Base-by-base conservation (phyloP, 2,888 invertebrate species). In the Salticus scenicus region DNA sequence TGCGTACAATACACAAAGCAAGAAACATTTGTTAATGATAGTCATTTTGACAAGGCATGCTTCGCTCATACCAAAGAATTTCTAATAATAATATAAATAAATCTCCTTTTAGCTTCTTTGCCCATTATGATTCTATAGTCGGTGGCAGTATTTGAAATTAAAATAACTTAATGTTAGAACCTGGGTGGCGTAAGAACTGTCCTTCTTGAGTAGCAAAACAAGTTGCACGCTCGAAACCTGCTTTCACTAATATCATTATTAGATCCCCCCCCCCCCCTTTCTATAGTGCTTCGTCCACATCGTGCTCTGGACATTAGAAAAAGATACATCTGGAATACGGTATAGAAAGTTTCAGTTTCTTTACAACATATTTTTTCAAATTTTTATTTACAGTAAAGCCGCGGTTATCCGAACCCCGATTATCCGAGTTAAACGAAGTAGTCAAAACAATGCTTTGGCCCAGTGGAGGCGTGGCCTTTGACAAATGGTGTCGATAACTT, bases 121-220 rank as follows among this genome's bases (percentile, higher is more conserved):
- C 57, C 57, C 57, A 57, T 57, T 57, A 57, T 1, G 57, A 24
- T 57, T 24, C 57, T 24, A 24, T 20, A 57, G 57, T 57, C 24
- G 24, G 57, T 57, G 24, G 57, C 57, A 57, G 24, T 57, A 17
- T 57, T 57, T 57, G 24, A 57, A 57, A 66, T 66, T 31, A 66
- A 66, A 66, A 66, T 12, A 30, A 30, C 31, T n/a, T 31, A 66
- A 30, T 66, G 66, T 66, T 66, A 31, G 66, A n/a, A 66, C 17
- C 66, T 66, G 31, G 31, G 30, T 66, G 66, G 66, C n/a, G 31
- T 66, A 30, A 12, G 14, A 14, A 66, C 31, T 66, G 30, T 66
- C 66, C 66, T 66, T 31, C 31, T 30, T 30, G 30, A 66, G 66
- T 66, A 66, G 30, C 30, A 66, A 66, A 66, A 66, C 66, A 66